A percentile compares a stretch with the other conserved stretches of the same genome.
These are phyloP conservation scores for Periophthalmus modestus DNA, from an alignment of 2,113 vertebrate genomes.

Conservation along the genomic window DNA sequence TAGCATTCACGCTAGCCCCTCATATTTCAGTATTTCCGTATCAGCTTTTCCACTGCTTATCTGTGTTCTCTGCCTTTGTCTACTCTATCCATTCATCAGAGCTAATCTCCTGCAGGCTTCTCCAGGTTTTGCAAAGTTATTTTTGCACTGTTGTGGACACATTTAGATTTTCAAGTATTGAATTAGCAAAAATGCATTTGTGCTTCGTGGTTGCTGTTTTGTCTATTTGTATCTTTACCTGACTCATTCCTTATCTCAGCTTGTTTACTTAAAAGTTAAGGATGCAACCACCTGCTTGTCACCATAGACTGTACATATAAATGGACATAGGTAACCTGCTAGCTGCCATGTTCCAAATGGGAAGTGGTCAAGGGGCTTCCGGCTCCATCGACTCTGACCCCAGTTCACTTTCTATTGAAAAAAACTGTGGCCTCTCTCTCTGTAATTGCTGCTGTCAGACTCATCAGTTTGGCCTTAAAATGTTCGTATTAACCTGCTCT, in stretches of 20 bases:
- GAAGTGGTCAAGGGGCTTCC: too few relatives aligned
- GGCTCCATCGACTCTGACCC: too few relatives aligned
- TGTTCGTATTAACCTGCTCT: too few relatives aligned
- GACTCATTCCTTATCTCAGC: not conserved
- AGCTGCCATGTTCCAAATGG: too few relatives aligned
- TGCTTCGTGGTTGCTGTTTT: conserved; percentile 17
- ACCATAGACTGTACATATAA: too few relatives aligned
- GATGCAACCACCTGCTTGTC: too few relatives aligned
- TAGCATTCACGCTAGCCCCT: conserved; percentile 17
- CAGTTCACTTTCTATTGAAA: too few relatives aligned
- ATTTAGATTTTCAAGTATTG: not conserved
- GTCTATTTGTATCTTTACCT: not conserved
- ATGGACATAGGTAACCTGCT: too few relatives aligned
- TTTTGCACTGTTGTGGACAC: not conserved
- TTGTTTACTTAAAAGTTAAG: too few relatives aligned
- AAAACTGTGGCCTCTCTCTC: too few relatives aligned
- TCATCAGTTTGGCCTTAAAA: too few relatives aligned
- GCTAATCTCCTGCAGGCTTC: conserved; percentile 32
- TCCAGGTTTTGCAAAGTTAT: conserved; percentile 4
- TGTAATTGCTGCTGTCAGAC: too few relatives aligned
- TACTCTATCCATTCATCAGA: conserved; percentile 22
- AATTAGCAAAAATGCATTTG: not conserved
- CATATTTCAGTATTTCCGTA: conserved; percentile 5
- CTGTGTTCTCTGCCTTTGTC: conserved; percentile 8
- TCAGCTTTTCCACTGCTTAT: conserved; percentile 9